Base-by-base conservation (phyloP, 1,140 invertebrate genomes). In the Armadillidium nasatum region DNA sequence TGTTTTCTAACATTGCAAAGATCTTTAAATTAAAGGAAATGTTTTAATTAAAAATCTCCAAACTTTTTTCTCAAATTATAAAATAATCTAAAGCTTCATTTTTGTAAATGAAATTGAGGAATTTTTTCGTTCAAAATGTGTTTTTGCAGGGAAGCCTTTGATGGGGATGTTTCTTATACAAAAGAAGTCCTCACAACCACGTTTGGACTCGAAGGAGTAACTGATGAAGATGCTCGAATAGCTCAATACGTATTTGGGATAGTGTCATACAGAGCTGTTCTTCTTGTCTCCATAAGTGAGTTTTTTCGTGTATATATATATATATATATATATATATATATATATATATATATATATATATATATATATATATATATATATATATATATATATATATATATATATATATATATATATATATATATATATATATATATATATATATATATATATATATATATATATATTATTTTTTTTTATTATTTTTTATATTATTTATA, bases 241-340 rank as follows among this genome's bases (percentile, higher is more conserved):
- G 23, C 33, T 15, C 33, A 67, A 44, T 75, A 67, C 43, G 54
- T 75, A 4, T 94, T 92, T 81, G 88, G 88, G 72, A 82, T 91
- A 67, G 88, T 92, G 7, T 92, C 91, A 0, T 88, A 90, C 81
- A 86, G 94, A 78, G 92, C 92, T 19, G 93, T 93, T 69, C 89
- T 91, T 81, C 87, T 95, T n/a, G 89, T 92, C 76, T 91, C 93
- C 10, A 88, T 89, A 70, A 91, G 90, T 91, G 84, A 73, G 71
- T 73, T 33, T 3, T 3, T 33, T 33, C 6, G 6, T 33, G 3
- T 72, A 72, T 72, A 72, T 72, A 15, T 68, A 68, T 68, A 68
- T 68, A 68, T 15, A 68, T 15, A 68, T 68, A 13, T 68, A 19
- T 68, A 68, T 68, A 72, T 45, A 45, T 72, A 19, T 45, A 2